Base-by-base conservation (phyloP, 1,140 invertebrate genomes). In the Apis florea region DNA sequence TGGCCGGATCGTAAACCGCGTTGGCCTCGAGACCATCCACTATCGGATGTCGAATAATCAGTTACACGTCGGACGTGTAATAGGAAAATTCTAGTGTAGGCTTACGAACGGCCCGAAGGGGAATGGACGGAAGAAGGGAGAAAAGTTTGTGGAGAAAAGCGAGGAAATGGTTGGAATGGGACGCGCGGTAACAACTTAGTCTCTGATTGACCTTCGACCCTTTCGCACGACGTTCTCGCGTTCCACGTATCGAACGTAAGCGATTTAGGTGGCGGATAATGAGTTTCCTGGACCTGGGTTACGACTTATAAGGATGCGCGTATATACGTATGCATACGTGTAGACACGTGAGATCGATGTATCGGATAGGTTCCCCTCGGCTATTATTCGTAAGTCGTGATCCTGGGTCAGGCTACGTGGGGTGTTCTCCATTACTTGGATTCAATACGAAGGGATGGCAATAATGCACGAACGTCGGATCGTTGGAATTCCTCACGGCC, bases 311-410 rank as follows among this genome's bases (percentile, higher is more conserved):
- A 83, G 87, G 86, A 86, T 78, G 68, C 75, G 47, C 79, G 68
- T n/a, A 13, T 24, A 24, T 51, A n/a, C 26, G 1, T 1, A 61
- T 21, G 15, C 21, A 31, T 19, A n/a, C 51, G 56, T 66, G 47
- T 70, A 47, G 40, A 54, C 64, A 56, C n/a, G 74, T 6, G 31
- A 85, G 84, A 89, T 88, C 84, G 87, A 86, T 88, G 84, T 66
- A 84, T 79, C 83, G 69, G 72, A 87, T 88, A 81, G 80, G 51
- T 72, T 56, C 68, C 58, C 21, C 53, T 78, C 64, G 54, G 72
- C 74, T 85, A 83, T 88, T 88, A 88, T 88, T 88, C 86, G 83
- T 70, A 58, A 88, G 78, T 85, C 86, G 83, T 88, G 86, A 85
- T 82, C 83, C 83, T 70, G 71, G 82, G 83, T 87, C 83, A 83